Evolutionary conservation across 2,113 vertebrate species (phyloP).

Genomic region (Eretmochelys imbricata): DNA sequence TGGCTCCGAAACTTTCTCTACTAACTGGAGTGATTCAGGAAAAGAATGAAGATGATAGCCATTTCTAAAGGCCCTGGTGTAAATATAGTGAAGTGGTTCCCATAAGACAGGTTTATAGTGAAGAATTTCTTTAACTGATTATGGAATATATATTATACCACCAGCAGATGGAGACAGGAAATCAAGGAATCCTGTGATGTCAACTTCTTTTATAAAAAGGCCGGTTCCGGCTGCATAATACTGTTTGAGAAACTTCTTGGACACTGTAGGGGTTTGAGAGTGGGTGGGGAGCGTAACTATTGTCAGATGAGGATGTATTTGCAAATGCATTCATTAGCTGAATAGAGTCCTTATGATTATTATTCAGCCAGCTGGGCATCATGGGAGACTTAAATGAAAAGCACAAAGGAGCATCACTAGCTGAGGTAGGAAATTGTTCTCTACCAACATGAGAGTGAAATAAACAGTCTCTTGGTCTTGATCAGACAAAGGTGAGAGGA

Average conservation of each 20-base stretch:
- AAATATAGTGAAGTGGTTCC: not conserved
- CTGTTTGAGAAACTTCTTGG: constrained; percentile 1
- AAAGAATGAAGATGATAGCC: accelerated
- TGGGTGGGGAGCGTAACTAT: no score
- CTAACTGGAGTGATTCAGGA: not conserved
- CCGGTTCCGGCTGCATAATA: not conserved
- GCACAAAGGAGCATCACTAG: not conserved
- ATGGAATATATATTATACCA: constrained; percentile 2
- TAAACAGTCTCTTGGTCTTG: not conserved
- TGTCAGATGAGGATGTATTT: no score
- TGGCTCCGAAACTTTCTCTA: not conserved
- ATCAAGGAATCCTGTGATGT: not conserved
- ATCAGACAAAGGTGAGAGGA: not conserved
- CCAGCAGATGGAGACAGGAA: constrained; percentile 70
- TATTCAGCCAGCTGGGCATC: not conserved
- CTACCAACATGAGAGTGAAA: accelerated
- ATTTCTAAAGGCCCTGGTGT: not conserved
- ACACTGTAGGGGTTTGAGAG: not conserved
- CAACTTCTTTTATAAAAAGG: not conserved
- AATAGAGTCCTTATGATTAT: not conserved
- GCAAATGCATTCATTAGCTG: not conserved
- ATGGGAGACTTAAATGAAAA: not conserved
- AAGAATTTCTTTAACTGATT: not conserved
- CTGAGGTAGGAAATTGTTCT: not conserved
- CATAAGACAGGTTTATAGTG: not conserved